Base-by-base conservation (phyloP, 1,140 invertebrate species). In the Drosophila oshimai region DNA sequence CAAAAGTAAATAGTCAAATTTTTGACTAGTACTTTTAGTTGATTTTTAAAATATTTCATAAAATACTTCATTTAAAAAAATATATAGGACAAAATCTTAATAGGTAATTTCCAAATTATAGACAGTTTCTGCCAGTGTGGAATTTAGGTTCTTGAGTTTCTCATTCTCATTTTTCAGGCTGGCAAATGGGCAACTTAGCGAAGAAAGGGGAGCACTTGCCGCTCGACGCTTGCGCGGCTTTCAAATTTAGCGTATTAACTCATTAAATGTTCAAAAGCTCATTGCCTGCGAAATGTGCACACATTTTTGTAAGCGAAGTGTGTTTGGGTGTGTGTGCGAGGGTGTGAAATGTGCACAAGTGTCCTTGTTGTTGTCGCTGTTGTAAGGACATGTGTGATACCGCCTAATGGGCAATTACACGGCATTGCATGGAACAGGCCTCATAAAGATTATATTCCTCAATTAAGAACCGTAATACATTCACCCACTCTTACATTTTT, bases 261-360 rank as follows among this genome's bases (percentile, higher is more conserved):
- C 80, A 86, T 86, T 86, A 76, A 86, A 87, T 73, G 76, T 74
- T 81, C 72, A 81, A 81, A 86, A 87, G 76, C 80, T 76, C 76
- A 86, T 87, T 86, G 76, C 76, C 71, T 86, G 81, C 81, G 50
- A 86, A 87, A 87, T 87, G 80, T 84, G 81, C 80, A 68, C 80
- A 87, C 81, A 80, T 84, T 53, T 68, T 39, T 33, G 15, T 36
- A 10, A 13, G 33, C 20, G 28, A n/a, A n/a, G n/a, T 17, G 15
- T 28, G 33, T 22, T n/a, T n/a, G n/a, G n/a, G 58, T 31, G 37
- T 31, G 41, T 17, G 36, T 45, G 34, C 37, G 72, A 42, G 78
- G 34, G 71, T 75, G 76, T 74, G 17, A 83, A 83, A 74, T 83
- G 78, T 84, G 78, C 55, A 83, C 51, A 83, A 62, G 73, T 77